Evolutionary conservation across 2,797 vertebrate species (phyloP).

Genomic region (Bryconaethiops microstoma): DNA sequence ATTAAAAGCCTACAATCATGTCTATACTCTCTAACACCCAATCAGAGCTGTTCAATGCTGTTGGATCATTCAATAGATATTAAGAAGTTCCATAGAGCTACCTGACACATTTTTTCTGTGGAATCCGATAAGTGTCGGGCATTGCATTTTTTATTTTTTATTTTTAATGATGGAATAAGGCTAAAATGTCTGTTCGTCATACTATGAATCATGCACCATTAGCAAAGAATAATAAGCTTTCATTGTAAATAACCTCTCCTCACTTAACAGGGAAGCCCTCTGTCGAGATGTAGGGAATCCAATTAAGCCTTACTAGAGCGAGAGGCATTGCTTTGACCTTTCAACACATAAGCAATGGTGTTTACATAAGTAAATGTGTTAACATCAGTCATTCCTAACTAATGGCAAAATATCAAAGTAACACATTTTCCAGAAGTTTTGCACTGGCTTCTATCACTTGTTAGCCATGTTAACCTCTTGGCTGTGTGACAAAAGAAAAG

Average conservation of each 20-base stretch:
- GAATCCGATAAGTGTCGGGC: neutral
- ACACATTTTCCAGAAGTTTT: neutral
- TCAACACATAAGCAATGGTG: neutral
- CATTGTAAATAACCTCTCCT: neutral
- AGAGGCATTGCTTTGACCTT: neutral
- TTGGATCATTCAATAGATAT: neutral
- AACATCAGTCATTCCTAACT: neutral
- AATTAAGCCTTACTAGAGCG: neutral
- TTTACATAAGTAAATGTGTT: slow-evolving; percentile 31
- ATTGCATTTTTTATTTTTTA: no score
- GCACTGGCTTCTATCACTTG: no score
- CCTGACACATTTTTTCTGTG: neutral
- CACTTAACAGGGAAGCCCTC: neutral
- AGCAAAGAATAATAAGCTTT: neutral
- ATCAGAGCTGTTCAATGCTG: neutral
- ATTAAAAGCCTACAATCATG: neutral
- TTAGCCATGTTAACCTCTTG: no score
- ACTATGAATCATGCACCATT: neutral
- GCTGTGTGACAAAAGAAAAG: no score
- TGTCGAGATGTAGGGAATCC: neutral
- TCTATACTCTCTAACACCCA: neutral
- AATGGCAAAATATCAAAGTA: neutral
- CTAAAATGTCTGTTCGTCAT: neutral
- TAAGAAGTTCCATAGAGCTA: neutral
- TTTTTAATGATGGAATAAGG: neutral